Evolutionary conservation across 2,888 invertebrate species (phyloP), one percentile per base, ranked within the genome.

Genomic region (Nezara viridula): DNA sequence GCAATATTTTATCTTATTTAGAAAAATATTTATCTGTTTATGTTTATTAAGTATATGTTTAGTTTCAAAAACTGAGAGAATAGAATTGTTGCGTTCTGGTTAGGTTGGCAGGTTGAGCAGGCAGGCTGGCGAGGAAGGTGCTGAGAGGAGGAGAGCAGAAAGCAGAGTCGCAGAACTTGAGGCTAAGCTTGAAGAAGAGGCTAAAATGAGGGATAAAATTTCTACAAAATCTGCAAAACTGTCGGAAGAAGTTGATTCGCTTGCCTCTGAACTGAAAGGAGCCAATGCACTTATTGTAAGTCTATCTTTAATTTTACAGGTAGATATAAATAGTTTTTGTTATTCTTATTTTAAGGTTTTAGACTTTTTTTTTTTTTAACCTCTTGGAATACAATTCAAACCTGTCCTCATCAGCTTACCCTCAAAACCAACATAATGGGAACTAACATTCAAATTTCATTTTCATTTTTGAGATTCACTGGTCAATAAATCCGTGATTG

Each of bases 51-150:
- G 12, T 52, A n/a, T 60, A 85, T 24, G 47, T n/a, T 40, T 81
- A 44, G 12, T 19, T 77, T 37, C 21, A 24, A 77, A 81, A n/a
- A n/a, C 14, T 81, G 32, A 60, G 27, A 86, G 24, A 50, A 40
- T 12, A 86, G 86, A 24, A 50, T 47, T 50, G 37, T 47, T 50
- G 37, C 37, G 81, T 81, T 86, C 21, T 86, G 86, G 37, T 49
- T 77, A 95, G 95, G 96, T 96, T 90, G 96, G 96, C 91, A 95
- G 97, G 90, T 93, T 97, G 90, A 97, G 96, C 91, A 94, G 96
- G 90, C 97, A 96, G 93, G 97, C 96, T 52, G 97, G 96, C 66
- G 98, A 96, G 92, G 97, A 97, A 93, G 96, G 97, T 44, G 94
- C 96, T 9, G 97, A 97, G 92, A 95, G 97, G 91, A 94, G 97